phyloP scores from a whole-genome alignment of 2,888 invertebrate genomes.

The Allygus modestus region DNA sequence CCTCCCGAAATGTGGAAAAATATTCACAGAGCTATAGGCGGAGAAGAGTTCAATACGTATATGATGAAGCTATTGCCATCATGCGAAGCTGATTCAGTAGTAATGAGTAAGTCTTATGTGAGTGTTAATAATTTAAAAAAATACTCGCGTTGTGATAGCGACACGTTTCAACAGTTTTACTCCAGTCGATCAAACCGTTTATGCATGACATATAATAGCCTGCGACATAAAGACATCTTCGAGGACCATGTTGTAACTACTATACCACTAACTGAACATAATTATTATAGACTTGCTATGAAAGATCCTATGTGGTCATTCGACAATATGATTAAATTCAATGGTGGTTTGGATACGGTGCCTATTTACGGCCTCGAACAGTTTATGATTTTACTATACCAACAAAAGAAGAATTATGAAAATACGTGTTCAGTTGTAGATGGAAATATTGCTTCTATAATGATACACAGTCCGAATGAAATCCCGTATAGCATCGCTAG shows the following conservation, averaged over 20 bases:
- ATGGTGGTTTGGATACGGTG: neutral
- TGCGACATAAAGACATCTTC: neutral
- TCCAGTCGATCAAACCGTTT: neutral
- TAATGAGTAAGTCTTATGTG: neutral
- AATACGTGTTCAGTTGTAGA: neutral
- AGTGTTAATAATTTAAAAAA: neutral
- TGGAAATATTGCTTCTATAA: neutral
- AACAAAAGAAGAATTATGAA: neutral
- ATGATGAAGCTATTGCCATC: neutral
- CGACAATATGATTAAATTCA: constrained; percentile 1
- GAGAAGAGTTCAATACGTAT: neutral
- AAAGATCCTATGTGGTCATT: neutral
- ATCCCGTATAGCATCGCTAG: neutral
- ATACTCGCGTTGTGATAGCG: neutral
- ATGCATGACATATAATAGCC: neutral
- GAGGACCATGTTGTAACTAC: neutral
- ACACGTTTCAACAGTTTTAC: constrained; percentile 25
- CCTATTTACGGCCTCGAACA: neutral
- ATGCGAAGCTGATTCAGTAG: neutral
- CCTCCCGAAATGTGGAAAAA: neutral
- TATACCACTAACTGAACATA: neutral
- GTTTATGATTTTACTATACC: neutral
- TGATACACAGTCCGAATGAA: constrained; percentile 12
- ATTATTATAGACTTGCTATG: neutral
- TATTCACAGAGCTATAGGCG: neutral